Evolutionary conservation across 2,113 vertebrate genomes (phyloP), one percentile per base, ranked within the genome.

Genomic region (Neomonachus schauinslandi): DNA sequence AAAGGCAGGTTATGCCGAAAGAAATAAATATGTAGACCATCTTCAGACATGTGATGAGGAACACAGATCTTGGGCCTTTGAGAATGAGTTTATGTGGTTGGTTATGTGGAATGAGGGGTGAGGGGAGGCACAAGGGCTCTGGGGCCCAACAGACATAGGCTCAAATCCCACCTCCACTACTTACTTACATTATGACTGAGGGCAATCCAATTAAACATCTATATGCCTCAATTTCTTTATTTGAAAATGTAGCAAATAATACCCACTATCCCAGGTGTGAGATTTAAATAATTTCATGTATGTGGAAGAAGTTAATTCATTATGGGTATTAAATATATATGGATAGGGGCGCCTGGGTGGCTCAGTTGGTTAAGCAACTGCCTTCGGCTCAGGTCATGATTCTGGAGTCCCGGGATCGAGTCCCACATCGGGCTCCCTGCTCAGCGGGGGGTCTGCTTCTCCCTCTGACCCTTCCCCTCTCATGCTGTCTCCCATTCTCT

Each of bases 181-280:
- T 76, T 79, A 31, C 9, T 94, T 49, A 46, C 19, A n/a, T 59
- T 67, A 18, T 80, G 61, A 67, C 55, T n/a, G 18, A 96, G 21
- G 69, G 31, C 49, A 84, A 83, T 36, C 39, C 69, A 95, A 11
- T 42, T 76, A 80, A 55, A 91, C 22, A 61, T 24, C 51, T 49
- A 1, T n/a, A 42, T 77, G 57, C 18, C 55, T 51, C 5, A 0
- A 16, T 13, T 71, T 72, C n/a, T 94, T 88, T 69, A 65, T 83
- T 72, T 67, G n/a, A 65, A 96, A 97, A 86, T 81, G 26, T 96
- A 63, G 36, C 49, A 93, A 89, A 94, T 31, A 80, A 91, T 67
- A 42, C 36, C 19, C n/a, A 77, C 39, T 21, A 51, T 83, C 65
- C 31, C 39, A 88, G 55, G 55, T 53, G 15, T 71, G 49, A 81